phyloP scores from a whole-genome alignment of 2,113 vertebrate species.

The Cebus imitator region DNA sequence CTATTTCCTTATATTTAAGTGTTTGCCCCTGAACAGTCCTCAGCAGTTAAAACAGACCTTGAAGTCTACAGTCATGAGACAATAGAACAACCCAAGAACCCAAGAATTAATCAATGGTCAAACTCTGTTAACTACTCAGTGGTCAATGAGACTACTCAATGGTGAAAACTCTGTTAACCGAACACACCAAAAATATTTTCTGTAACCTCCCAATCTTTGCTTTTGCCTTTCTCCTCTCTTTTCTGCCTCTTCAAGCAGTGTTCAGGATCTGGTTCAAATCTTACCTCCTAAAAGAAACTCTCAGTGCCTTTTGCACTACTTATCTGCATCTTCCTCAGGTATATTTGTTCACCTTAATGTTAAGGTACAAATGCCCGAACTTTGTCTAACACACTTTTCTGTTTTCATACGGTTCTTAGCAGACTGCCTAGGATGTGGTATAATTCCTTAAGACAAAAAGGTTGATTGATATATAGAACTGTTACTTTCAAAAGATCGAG shows the following conservation, averaged over 20 bases:
- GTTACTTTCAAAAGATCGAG: neutral
- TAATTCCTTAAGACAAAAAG: neutral
- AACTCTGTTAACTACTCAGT: neutral
- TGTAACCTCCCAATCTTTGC: neutral
- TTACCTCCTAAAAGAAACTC: rapidly evolving
- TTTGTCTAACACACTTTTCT: neutral
- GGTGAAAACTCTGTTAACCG: neutral
- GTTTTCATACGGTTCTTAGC: neutral
- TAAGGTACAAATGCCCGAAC: neutral
- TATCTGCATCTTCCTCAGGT: neutral
- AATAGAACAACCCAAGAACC: neutral
- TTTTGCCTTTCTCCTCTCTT: neutral
- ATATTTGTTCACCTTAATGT: neutral
- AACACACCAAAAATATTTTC: neutral
- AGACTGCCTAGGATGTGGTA: neutral
- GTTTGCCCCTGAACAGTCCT: neutral
- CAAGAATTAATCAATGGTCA: neutral
- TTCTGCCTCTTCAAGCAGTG: neutral
- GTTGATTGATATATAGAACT: neutral
- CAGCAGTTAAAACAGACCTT: neutral
- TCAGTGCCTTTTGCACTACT: neutral
- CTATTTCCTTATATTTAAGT: neutral
- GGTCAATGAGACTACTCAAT: neutral
- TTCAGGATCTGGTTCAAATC: conserved; percentile 13
- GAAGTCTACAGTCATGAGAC: neutral